Percentiles rank a stretch among this genome's conserved stretches.
phyloP scores from a whole-genome alignment of 2,797 vertebrate species.

The Hemibagrus guttatus region DNA sequence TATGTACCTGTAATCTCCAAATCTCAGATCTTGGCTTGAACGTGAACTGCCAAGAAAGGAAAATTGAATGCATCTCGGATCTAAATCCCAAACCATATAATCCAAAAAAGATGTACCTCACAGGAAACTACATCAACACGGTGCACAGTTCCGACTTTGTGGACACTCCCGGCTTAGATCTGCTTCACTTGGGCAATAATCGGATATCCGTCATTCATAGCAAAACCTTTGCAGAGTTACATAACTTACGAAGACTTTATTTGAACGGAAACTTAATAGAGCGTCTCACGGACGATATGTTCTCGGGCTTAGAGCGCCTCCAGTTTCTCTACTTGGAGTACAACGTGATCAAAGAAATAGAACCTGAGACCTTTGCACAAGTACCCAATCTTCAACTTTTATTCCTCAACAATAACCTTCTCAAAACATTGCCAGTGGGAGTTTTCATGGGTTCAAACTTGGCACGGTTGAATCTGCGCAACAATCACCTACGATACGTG shows the following conservation, averaged over 20 bases:
- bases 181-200: slow-evolving; percentile 97
- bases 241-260: slow-evolving; percentile 89
- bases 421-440: slow-evolving; percentile 85
- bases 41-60: slow-evolving; percentile 96
- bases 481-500: slow-evolving; percentile 89
- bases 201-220: slow-evolving; percentile 89
- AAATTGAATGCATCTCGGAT: slow-evolving; percentile 91
- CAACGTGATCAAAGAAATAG: slow-evolving; percentile 90
- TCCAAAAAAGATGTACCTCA: slow-evolving; percentile 98
- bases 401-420: slow-evolving; percentile 94
- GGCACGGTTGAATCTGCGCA: slow-evolving; percentile 89
- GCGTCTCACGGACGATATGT: slow-evolving; percentile 83
- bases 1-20: slow-evolving; percentile 96
- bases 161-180: slow-evolving; percentile 89
- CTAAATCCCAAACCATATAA: slow-evolving; percentile 96
- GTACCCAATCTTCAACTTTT: slow-evolving; percentile 93
- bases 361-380: slow-evolving; percentile 83
- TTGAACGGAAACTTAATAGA: slow-evolving; percentile 95
- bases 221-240: slow-evolving; percentile 88
- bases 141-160: slow-evolving; percentile 89
- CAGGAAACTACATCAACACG: slow-evolving; percentile 89
- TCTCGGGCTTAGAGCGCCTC: slow-evolving; percentile 89
- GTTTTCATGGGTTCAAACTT: slow-evolving; percentile 87
- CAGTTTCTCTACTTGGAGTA: slow-evolving; percentile 97
- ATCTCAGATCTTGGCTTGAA: slow-evolving; percentile 97